A percentile compares a stretch with the other conserved stretches of the same genome.
Conservation (phyloP, 2,888 invertebrate species). For the Ecliptopera silaceata region DNA sequence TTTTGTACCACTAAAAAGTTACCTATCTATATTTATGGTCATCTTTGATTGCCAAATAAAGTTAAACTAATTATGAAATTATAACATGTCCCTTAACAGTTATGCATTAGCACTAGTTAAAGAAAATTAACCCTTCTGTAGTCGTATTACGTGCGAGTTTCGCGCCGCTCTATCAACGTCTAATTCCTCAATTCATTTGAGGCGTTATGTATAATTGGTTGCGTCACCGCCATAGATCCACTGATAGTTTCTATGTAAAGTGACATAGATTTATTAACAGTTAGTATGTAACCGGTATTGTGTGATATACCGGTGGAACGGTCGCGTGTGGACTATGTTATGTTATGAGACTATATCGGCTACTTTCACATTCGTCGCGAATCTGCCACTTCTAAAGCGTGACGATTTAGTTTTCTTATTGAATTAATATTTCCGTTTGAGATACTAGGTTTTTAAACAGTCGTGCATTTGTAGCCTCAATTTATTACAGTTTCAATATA, state of each 20-base stretch:
- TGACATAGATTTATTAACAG: slow-evolving; percentile 10
- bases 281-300: slow-evolving; percentile 43
- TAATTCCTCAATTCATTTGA: slow-evolving; percentile 61
- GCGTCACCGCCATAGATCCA: slow-evolving; percentile 50
- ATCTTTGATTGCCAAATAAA: background rate
- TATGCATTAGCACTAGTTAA: slow-evolving; percentile 2
- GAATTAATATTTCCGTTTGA: slow-evolving; percentile 14
- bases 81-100: background rate
- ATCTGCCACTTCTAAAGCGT: slow-evolving; percentile 50
- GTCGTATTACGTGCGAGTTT: slow-evolving; percentile 62
- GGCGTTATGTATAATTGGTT: slow-evolving; percentile 73
- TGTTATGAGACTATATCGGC: too few relatives aligned
- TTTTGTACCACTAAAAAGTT: too few relatives aligned
- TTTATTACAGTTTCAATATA: too few relatives aligned
- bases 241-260: background rate
- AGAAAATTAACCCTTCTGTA: slow-evolving; percentile 21
- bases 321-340: slow-evolving; percentile 66
- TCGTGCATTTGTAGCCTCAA: too few relatives aligned
- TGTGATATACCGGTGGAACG: slow-evolving; percentile 61
- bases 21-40: too few relatives aligned
- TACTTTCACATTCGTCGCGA: slow-evolving; percentile 72
- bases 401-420: slow-evolving; percentile 32
- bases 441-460: too few relatives aligned
- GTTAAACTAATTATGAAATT: slow-evolving; percentile 1
- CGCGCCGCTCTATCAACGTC: slow-evolving; percentile 50